These are phyloP conservation scores for Drosophila nigrodunni DNA, from an alignment of 1,140 invertebrate species.

Conservation along the genomic window DNA sequence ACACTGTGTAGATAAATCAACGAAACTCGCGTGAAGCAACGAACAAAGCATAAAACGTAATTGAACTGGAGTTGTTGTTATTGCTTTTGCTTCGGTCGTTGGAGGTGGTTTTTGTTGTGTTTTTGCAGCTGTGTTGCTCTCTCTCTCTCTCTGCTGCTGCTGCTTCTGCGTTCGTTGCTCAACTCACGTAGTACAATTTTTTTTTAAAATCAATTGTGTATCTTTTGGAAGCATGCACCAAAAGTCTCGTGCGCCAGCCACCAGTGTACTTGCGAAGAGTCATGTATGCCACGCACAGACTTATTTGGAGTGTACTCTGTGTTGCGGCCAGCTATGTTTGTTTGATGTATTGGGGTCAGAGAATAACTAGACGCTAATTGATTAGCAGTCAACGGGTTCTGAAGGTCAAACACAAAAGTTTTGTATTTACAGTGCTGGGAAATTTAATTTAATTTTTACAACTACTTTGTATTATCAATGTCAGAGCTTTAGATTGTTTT, in stretches of 20 bases:
- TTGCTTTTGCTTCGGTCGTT: conserved; percentile 31
- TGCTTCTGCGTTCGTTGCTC: conserved; percentile 64
- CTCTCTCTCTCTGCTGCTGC: neutral
- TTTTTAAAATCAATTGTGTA: conserved; percentile 47
- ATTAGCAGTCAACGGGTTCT: conserved; percentile 3
- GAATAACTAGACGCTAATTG: conserved; percentile 36
- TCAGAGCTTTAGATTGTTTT: conserved; percentile 2
- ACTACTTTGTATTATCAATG: conserved; percentile 9
- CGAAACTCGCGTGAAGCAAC: conserved; percentile 51
- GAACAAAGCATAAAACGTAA: conserved; percentile 57
- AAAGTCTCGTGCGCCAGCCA: conserved; percentile 73
- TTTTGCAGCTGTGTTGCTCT: conserved; percentile 45
- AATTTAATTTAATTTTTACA: conserved; percentile 15
- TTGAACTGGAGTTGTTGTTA: conserved; percentile 56
- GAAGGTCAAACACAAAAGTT: conserved; percentile 1
- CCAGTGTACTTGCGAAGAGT: conserved; percentile 62
- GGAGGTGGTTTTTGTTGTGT: conserved; percentile 38
- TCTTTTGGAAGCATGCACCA: conserved; percentile 57
- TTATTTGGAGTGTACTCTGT: conserved; percentile 1
- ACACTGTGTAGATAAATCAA: conserved; percentile 64
- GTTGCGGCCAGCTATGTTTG: conserved; percentile 8
- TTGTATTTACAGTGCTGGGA: conserved; percentile 12
- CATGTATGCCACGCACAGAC: conserved; percentile 66
- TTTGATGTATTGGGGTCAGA: conserved; percentile 65
- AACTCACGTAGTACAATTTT: conserved; percentile 67